Percentiles rank a stretch among this genome's conserved stretches.
These are phyloP conservation scores for Stomorhina lunata DNA, from an alignment of 2,888 invertebrate genomes.

Conservation along the genomic window DNA sequence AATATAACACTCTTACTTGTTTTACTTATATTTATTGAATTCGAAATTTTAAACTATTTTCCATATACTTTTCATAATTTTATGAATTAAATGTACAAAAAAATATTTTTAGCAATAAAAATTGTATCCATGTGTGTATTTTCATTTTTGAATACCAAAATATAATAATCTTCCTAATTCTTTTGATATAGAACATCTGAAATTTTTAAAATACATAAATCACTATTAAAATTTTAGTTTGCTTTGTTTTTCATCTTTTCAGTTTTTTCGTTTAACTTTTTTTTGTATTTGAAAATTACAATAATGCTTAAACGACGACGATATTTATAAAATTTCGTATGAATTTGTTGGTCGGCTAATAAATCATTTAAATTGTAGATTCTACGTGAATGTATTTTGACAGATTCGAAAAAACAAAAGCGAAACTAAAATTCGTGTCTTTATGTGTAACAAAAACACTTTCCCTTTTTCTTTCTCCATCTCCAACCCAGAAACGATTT, in stretches of 20 bases:
- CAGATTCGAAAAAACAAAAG: constrained; percentile 43
- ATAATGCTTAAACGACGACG: not conserved
- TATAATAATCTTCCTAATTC: constrained; percentile 28
- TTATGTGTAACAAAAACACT: constrained; percentile 44
- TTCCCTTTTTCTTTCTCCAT: constrained; percentile 48
- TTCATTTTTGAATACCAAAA: not conserved
- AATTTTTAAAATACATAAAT: constrained; percentile 45
- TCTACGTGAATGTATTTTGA: constrained; percentile 44
- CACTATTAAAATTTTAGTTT: constrained; percentile 15
- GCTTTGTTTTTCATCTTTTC: constrained; percentile 11
- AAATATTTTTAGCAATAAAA: too few relatives aligned
- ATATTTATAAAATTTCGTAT: not conserved
- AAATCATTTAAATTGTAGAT: constrained; percentile 57
- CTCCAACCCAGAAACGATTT: constrained; percentile 32
- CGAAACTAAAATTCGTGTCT: constrained; percentile 4
- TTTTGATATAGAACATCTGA: constrained; percentile 10
- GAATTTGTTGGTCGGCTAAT: constrained; percentile 39
- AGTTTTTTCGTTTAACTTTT: not conserved
- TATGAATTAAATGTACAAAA: too few relatives aligned
- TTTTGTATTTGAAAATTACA: constrained; percentile 20
- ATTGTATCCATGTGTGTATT: not conserved
- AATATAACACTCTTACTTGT: too few relatives aligned
- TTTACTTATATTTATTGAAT: too few relatives aligned
- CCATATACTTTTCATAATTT: too few relatives aligned
- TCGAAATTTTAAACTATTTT: too few relatives aligned